These are phyloP conservation scores for Sylvia borin DNA, from an alignment of 2,797 vertebrate species.

Conservation along the genomic window DNA sequence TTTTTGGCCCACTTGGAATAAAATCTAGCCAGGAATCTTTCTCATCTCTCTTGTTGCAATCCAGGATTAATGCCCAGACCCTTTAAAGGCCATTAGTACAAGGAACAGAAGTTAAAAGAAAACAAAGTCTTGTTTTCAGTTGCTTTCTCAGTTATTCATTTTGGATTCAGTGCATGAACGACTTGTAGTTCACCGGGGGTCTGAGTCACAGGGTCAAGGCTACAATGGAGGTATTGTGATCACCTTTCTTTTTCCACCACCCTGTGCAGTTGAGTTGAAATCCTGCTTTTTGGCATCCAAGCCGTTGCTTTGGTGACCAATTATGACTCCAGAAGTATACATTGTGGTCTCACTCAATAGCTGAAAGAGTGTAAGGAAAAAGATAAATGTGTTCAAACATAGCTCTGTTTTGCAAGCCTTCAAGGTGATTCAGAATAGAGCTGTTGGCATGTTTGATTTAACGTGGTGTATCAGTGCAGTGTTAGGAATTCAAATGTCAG, in stretches of 20 bases:
- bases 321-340: conserved; percentile 58
- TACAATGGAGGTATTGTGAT: conserved; percentile 58
- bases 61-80: neutral
- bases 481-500: conserved; percentile 51
- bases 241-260: conserved; percentile 36
- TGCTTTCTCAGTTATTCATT: conserved; percentile 26
- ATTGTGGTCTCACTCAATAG: conserved; percentile 40
- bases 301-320: conserved; percentile 62
- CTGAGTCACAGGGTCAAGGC: conserved; percentile 22
- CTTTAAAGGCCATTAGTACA: neutral
- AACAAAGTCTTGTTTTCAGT: conserved; percentile 33
- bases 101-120: conserved; percentile 39
- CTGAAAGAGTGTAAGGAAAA: conserved; percentile 20
- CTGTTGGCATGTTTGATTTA: conserved; percentile 48
- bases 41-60: neutral
- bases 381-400: conserved; percentile 55
- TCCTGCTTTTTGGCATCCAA: conserved; percentile 54
- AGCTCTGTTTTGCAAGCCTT: conserved; percentile 30
- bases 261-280: conserved; percentile 34
- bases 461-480: neutral
- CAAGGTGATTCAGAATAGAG: conserved; percentile 59
- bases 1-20: neutral
- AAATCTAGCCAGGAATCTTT: neutral
- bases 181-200: neutral
- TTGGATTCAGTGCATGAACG: conserved; percentile 13